These are phyloP conservation scores for Diplogasteroides magnus DNA, from an alignment of 1,140 invertebrate species.

Conservation along the genomic window DNA sequence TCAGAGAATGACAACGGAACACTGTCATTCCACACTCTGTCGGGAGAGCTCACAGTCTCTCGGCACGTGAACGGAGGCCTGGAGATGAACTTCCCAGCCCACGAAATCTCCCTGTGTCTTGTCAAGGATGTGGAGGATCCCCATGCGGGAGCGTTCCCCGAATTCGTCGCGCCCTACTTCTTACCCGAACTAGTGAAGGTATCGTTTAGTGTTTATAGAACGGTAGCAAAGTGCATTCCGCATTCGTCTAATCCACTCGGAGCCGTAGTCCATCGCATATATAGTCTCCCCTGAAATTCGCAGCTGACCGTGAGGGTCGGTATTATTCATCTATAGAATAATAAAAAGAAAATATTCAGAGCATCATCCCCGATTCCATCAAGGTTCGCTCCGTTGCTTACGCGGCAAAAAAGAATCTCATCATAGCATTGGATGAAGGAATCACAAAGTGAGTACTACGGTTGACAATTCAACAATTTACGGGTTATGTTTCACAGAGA, in stretches of 20 bases:
- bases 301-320: too few relatives aligned
- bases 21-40: conserved; percentile 36
- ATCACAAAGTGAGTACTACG: conserved; percentile 34
- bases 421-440: conserved; percentile 42
- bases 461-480: too few relatives aligned
- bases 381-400: conserved; percentile 21
- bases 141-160: conserved; percentile 11
- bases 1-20: too few relatives aligned
- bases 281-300: too few relatives aligned
- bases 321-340: too few relatives aligned
- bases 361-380: conserved; percentile 5
- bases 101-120: conserved; percentile 13
- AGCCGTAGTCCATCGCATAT: too few relatives aligned
- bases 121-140: conserved; percentile 15
- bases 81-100: conserved; percentile 31
- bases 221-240: background rate
- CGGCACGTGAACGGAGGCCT: conserved; percentile 24
- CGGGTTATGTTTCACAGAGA: too few relatives aligned
- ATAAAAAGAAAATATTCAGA: too few relatives aligned
- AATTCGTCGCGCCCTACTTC: conserved; percentile 28
- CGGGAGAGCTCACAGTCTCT: conserved; percentile 40
- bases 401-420: conserved; percentile 34
- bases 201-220: conserved; percentile 10
- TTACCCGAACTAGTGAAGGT: conserved; percentile 20
- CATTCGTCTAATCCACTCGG: too few relatives aligned